Percentiles rank a stretch among this genome's conserved stretches.
These are phyloP conservation scores for Tetheella fluctuosa DNA, from an alignment of 2,888 invertebrate species.

Conservation along the genomic window DNA sequence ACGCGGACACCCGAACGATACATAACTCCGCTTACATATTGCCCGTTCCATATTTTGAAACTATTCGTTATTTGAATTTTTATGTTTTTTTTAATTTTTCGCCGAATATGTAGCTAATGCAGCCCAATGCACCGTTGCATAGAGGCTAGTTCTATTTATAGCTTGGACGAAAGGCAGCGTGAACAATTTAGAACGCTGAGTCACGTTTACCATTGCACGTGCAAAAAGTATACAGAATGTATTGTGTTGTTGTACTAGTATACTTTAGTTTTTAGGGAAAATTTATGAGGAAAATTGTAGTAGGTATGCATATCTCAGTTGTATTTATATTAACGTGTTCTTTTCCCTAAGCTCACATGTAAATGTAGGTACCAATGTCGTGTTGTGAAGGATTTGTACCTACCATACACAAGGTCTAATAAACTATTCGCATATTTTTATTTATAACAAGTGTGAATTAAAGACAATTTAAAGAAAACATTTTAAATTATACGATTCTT, in stretches of 20 bases:
- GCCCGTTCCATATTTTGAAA: slow-evolving; percentile 22
- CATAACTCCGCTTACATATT: slow-evolving; percentile 56
- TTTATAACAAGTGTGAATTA: too few relatives aligned
- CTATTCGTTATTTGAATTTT: slow-evolving; percentile 28
- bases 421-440: too few relatives aligned
- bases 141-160: slow-evolving; percentile 54
- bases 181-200: slow-evolving; percentile 49
- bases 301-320: not conserved
- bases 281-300: slow-evolving; percentile 1
- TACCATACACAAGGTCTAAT: too few relatives aligned
- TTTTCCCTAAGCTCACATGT: slow-evolving; percentile 5
- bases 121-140: slow-evolving; percentile 7
- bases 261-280: slow-evolving; percentile 11
- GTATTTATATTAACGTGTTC: not conserved
- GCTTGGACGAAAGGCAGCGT: slow-evolving; percentile 54
- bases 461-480: not conserved
- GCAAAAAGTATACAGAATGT: slow-evolving; percentile 30
- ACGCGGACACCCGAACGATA: slow-evolving; percentile 52
- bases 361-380: not conserved
- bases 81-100: slow-evolving; percentile 11
- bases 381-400: not conserved
- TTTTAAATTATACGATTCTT: not conserved
- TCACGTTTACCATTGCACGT: slow-evolving; percentile 55
- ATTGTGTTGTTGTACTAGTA: slow-evolving; percentile 13
- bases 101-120: slow-evolving; percentile 14